A percentile compares a stretch with the other conserved stretches of the same genome.
Conservation (phyloP, 2,888 invertebrate species). For the Drosophila putrida region DNA sequence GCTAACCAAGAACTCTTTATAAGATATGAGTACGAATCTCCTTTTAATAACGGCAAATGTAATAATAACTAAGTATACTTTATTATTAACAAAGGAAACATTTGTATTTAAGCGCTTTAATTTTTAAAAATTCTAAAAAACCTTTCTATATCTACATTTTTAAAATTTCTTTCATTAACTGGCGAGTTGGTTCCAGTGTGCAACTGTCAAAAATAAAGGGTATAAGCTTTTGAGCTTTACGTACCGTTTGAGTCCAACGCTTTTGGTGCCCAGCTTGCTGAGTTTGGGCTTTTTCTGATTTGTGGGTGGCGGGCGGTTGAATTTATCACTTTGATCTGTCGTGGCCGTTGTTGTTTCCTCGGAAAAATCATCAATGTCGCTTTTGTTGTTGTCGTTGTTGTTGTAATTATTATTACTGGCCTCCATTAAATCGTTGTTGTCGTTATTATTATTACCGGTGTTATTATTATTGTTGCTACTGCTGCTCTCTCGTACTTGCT, state of each 20-base stretch:
- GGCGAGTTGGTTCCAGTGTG: too few species aligned
- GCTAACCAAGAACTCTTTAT: too few species aligned
- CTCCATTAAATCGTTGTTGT: constrained; percentile 59
- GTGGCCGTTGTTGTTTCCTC: constrained; percentile 70
- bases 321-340: constrained; percentile 79
- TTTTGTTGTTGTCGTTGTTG: constrained; percentile 47
- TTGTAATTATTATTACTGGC: constrained; percentile 63
- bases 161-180: too few species aligned
- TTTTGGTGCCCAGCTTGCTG: constrained; percentile 83
- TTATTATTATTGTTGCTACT: constrained; percentile 49
- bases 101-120: too few species aligned
- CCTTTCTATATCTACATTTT: too few species aligned
- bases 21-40: too few species aligned
- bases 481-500: constrained; percentile 28
- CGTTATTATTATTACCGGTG: constrained; percentile 45
- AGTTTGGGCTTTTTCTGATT: constrained; percentile 81
- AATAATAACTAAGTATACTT: too few species aligned
- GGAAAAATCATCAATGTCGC: constrained; percentile 64
- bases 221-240: constrained; percentile 25
- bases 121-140: too few species aligned
- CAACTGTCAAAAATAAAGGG: too few species aligned
- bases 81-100: too few species aligned
- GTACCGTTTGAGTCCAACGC: constrained; percentile 84
- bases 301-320: constrained; percentile 75
- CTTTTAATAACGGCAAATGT: too few species aligned